These are phyloP conservation scores for Limenitis arthemis DNA, from an alignment of 2,888 invertebrate species.

Conservation along the genomic window DNA sequence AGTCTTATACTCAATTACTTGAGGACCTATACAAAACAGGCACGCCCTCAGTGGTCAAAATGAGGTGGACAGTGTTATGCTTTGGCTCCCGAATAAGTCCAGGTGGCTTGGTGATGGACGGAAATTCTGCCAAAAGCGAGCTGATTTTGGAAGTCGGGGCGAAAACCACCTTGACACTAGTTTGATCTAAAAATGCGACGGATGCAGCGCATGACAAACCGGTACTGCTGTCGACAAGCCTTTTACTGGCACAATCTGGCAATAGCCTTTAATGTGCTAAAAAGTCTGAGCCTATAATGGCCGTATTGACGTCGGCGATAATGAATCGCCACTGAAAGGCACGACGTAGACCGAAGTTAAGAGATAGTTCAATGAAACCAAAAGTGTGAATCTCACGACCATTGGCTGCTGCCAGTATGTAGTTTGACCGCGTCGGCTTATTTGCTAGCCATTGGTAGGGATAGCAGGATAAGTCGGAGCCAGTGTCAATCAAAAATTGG, in stretches of 20 bases:
- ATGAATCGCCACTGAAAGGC: conserved; percentile 23
- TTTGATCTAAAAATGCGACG: conserved; percentile 8
- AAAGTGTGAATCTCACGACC: conserved; percentile 14
- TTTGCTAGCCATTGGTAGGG: conserved; percentile 13
- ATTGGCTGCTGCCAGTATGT: conserved; percentile 34
- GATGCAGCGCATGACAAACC: conserved; percentile 1
- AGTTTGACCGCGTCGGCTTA: conserved; percentile 20
- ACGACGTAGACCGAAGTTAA: conserved; percentile 19
- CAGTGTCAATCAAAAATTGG: conserved; percentile 23
- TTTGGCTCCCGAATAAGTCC: background rate
- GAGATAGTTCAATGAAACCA: too few relatives aligned
- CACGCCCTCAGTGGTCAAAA: conserved; percentile 3
- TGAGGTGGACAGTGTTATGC: conserved; percentile 3
- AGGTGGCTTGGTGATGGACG: conserved; percentile 1
- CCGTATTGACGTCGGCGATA: conserved; percentile 22
- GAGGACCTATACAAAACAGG: too few relatives aligned
- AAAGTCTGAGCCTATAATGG: conserved; percentile 15
- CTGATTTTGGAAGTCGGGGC: background rate
- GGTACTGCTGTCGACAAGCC: conserved; percentile 15
- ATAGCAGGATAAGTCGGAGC: conserved; percentile 25
- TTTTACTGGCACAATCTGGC: conserved; percentile 10
- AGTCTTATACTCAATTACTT: too few relatives aligned
- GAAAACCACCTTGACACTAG: background rate
- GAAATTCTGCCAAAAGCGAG: conserved; percentile 7
- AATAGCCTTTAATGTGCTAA: conserved; percentile 13